Percentiles rank a stretch among this genome's conserved stretches.
Conservation (phyloP, 64 coral and sea anemone genomes). For the Catalaphyllia jardinei region DNA sequence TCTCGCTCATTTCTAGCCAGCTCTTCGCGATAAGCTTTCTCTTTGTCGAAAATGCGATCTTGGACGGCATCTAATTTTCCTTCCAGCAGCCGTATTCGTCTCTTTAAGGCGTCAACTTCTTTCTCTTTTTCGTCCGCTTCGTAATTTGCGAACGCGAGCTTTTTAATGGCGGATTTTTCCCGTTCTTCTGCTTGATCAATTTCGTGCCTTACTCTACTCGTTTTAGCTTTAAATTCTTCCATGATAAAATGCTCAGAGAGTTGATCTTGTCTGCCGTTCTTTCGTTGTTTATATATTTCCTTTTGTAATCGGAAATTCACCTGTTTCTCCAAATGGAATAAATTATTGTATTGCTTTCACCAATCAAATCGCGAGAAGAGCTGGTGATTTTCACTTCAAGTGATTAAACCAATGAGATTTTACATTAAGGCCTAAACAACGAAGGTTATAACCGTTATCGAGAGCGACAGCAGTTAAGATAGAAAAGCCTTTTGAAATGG, state of each 20-base stretch:
- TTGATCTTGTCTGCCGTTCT: background rate
- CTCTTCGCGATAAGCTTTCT: slow-evolving; percentile 5
- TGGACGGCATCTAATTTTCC: slow-evolving; percentile 38
- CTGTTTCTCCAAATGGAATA: slow-evolving; percentile 46
- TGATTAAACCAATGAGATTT: background rate
- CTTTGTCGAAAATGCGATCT: slow-evolving; percentile 52
- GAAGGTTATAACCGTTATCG: background rate
- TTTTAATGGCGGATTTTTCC: slow-evolving; percentile 43
- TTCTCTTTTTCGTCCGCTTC: slow-evolving; percentile 43
- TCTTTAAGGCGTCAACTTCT: slow-evolving; percentile 25
- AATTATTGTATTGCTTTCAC: slow-evolving; percentile 18
- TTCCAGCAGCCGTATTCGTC: slow-evolving; percentile 30
- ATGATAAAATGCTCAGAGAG: slow-evolving; percentile 7
- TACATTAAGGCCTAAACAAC: background rate
- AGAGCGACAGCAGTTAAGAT: background rate
- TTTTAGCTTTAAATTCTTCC: slow-evolving; percentile 72
- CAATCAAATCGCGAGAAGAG: background rate
- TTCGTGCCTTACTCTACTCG: slow-evolving; percentile 12
- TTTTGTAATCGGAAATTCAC: slow-evolving; percentile 23
- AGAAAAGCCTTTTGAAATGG: background rate
- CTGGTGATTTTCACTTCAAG: background rate
- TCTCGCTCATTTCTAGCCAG: slow-evolving; percentile 42
- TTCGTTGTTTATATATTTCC: slow-evolving; percentile 11
- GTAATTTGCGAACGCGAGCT: background rate
- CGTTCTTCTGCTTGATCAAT: slow-evolving; percentile 50